Percentiles rank a stretch among this genome's conserved stretches.
Evolutionary conservation across 2,113 vertebrate species (phyloP).

Genomic region (Taxidea taxus): DNA sequence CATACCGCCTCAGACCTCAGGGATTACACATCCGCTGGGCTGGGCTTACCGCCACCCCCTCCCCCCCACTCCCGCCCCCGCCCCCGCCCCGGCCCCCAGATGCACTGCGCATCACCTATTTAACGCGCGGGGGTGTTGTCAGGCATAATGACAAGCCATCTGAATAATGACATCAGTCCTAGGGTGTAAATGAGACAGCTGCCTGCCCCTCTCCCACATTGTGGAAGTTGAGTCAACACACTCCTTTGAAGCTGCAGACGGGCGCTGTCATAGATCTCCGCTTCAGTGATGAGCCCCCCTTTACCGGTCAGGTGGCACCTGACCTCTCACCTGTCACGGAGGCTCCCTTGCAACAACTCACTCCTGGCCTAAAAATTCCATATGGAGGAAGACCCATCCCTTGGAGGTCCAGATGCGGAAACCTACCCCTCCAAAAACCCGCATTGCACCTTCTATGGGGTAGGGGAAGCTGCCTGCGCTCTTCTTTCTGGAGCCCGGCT

Average conservation of each 20-base stretch:
- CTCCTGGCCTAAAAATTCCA: not conserved
- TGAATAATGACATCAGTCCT: conserved; percentile 13
- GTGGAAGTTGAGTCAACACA: not conserved
- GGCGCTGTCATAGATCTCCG: not conserved
- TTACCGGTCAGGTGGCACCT: not conserved
- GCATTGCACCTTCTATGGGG: no score
- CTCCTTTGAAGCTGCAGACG: not conserved
- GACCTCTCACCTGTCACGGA: conserved; percentile 32
- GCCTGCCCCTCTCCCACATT: not conserved
- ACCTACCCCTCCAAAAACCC: not conserved
- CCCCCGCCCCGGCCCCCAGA: not conserved
- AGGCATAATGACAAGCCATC: not conserved
- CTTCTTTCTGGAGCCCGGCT: accelerated
- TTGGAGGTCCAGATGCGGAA: not conserved
- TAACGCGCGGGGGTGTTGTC: not conserved
- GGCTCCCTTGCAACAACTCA: not conserved
- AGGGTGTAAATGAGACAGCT: conserved; percentile 45
- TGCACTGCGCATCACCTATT: not conserved
- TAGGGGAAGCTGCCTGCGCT: accelerated
- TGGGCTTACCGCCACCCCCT: not conserved
- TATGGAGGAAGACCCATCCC: not conserved
- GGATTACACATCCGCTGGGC: not conserved
- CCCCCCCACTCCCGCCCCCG: not conserved
- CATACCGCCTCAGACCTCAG: not conserved
- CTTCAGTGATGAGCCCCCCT: not conserved